Evolutionary conservation across 2,797 vertebrate genomes (phyloP).

Genomic region (Margarornis squamiger): DNA sequence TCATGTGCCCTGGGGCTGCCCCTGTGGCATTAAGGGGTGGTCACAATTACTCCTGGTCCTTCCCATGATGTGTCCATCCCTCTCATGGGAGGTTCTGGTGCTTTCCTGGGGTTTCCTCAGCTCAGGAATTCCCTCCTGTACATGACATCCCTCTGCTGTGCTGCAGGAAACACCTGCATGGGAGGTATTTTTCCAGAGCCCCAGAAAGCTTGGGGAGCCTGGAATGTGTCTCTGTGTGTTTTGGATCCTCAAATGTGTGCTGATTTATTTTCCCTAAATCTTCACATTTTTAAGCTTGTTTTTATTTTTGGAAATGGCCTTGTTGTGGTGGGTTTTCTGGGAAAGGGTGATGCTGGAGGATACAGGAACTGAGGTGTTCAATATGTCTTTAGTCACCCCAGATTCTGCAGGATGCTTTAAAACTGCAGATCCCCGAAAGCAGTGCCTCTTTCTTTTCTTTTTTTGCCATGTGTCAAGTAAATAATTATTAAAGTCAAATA

Average conservation of each 20-base stretch:
- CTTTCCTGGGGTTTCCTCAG: background rate
- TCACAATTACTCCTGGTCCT: background rate
- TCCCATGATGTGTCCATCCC: too few relatives aligned
- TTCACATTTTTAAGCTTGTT: background rate
- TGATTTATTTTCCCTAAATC: background rate
- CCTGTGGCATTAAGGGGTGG: background rate
- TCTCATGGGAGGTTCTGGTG: background rate
- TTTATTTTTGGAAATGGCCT: background rate
- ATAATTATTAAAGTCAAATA: background rate
- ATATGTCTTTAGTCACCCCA: background rate
- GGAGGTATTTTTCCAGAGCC: background rate
- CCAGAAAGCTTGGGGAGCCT: background rate
- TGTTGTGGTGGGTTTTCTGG: background rate
- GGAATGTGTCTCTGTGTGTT: background rate
- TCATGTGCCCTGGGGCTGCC: background rate
- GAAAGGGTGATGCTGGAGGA: background rate
- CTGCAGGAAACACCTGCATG: too few relatives aligned
- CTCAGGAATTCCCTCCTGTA: background rate
- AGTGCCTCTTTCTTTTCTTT: rapidly evolving
- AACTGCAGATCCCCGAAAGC: background rate
- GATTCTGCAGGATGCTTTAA: background rate
- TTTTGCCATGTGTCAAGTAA: rapidly evolving
- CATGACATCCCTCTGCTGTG: background rate
- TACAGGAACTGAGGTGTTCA: background rate
- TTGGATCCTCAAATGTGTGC: background rate